Base-by-base conservation (phyloP, 2,888 invertebrate species). In the Baronia brevicornis region DNA sequence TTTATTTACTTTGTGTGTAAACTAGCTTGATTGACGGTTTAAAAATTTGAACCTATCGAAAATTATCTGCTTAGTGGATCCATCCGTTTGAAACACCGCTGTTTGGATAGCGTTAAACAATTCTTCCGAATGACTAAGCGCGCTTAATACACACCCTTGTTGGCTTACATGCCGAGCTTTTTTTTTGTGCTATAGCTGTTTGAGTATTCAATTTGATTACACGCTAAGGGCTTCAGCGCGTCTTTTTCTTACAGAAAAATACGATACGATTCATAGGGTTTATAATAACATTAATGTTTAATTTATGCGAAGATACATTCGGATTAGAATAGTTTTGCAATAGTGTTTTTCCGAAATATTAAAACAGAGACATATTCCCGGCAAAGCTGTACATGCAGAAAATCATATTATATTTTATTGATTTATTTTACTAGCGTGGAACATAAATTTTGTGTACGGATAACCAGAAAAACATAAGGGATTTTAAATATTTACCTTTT, bases 21-120 rank as follows among this genome's bases (percentile, higher is more conserved):
- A 28, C 24, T 21, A 60, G 64, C 58, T 64, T 77, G 77, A 79
- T 71, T 72, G 79, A 78, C 71, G 69, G 74, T 54, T 68, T 63
- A 63, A 51, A 71, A 64, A 57, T 54, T 61, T 52, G 55, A 54
- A 47, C 62, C 60, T 66, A 71, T 73, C 60, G 60, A 51, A 72
- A 79, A 75, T 80, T 75, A 82, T 84, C 72, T 80, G 79, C 78
- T 82, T 79, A 82, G 70, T 69, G 63, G 64, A 64, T 75, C 70
- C 67, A 69, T 73, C 71, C 53, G 64, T 49, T 52, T 46, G 58
- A 55, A 62, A 63, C 63, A 64, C 70, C 75, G 74, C 68, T 82
- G 70, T 82, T 82, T 82, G 77, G 78, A 60, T 69, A 79, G 80
- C 71, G 82, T 75, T 79, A 82, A 80, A 78, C 73, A 79, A 79